These are phyloP conservation scores for Zaprionus lachaisei DNA, from an alignment of 1,140 invertebrate genomes.

Conservation along the genomic window DNA sequence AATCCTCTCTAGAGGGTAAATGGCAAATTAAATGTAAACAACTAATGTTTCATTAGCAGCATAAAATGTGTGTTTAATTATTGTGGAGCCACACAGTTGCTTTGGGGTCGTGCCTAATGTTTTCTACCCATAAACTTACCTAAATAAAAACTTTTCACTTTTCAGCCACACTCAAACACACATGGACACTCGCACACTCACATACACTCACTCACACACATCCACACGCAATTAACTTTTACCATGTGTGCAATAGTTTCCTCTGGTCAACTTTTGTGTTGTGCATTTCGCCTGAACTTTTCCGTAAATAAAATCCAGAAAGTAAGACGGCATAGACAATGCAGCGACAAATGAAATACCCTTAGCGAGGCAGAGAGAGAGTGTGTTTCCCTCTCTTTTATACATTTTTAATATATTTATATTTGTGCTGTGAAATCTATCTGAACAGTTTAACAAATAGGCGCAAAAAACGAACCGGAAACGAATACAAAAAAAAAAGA, in stretches of 20 bases:
- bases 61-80: constrained; percentile 83
- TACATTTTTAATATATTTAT: constrained; percentile 4
- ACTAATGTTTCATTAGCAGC: constrained; percentile 82
- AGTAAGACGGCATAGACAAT: constrained; percentile 4
- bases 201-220: constrained; percentile 2
- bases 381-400: neutral
- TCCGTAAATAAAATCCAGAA: constrained; percentile 70
- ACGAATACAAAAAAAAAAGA: neutral
- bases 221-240: constrained; percentile 77
- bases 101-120: constrained; percentile 57
- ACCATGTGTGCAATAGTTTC: constrained; percentile 64
- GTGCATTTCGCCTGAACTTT: constrained; percentile 78
- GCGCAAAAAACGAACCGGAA: constrained; percentile 22
- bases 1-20: constrained; percentile 40
- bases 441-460: constrained; percentile 14
- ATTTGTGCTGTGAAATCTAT: constrained; percentile 25
- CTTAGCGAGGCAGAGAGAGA: neutral
- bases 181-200: constrained; percentile 11
- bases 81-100: constrained; percentile 46
- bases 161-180: constrained; percentile 33
- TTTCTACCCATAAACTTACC: constrained; percentile 69
- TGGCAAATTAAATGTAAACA: constrained; percentile 81
- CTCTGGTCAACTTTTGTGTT: constrained; percentile 78
- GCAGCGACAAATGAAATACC: constrained; percentile 11
- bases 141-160: constrained; percentile 73